Evolutionary conservation across 2,113 vertebrate genomes (phyloP).

Genomic region (Leptobrachium leishanense): DNA sequence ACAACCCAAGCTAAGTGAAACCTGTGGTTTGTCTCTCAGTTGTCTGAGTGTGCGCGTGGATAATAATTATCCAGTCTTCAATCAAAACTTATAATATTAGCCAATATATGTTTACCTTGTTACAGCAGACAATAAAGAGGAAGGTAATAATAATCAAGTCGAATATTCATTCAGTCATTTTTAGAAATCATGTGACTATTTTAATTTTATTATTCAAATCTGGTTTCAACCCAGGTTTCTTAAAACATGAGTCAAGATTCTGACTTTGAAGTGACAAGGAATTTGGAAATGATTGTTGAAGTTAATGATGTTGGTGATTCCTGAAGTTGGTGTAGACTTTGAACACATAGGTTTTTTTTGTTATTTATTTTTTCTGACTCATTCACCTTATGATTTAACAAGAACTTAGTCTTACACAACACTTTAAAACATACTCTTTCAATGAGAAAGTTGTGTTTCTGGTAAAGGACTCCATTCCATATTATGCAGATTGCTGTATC

Average conservation of each 20-base stretch:
- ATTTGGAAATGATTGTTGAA: constrained; percentile 30
- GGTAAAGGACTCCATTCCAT: no score
- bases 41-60: constrained; percentile 34
- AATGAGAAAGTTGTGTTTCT: no score
- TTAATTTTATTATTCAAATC: constrained; percentile 17
- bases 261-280: constrained; percentile 32
- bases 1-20: no score
- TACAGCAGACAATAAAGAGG: constrained; percentile 57
- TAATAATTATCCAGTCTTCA: constrained; percentile 60
- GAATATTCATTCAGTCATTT: constrained; percentile 60
- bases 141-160: constrained; percentile 61
- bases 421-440: no score
- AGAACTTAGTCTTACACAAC: no score
- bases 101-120: constrained; percentile 43
- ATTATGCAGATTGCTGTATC: no score
- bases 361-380: no score
- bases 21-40: no score
- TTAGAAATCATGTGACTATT: constrained; percentile 59
- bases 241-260: not conserved
- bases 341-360: no score
- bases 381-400: no score
- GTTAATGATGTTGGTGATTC: constrained; percentile 13
- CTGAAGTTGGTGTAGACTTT: no score
- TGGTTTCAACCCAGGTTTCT: no score
- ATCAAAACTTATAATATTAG: constrained; percentile 53